phyloP scores from a whole-genome alignment of 2,113 vertebrate species.

The Malurus melanocephalus region DNA sequence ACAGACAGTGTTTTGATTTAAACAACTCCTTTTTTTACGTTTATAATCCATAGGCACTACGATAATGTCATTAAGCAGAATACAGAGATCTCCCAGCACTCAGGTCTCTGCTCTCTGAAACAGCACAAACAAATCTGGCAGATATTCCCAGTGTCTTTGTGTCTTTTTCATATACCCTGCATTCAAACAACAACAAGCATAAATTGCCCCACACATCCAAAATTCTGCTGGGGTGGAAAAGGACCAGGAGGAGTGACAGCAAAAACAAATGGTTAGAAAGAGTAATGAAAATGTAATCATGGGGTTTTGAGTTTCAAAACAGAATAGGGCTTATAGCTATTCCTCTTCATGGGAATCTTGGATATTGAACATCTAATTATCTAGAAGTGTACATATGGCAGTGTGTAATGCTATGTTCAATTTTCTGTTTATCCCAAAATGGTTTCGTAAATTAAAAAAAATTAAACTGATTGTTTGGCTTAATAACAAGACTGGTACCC shows the following conservation, averaged over 20 bases:
- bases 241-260: accelerated
- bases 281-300: neutral
- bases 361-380: conserved; percentile 16
- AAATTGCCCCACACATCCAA: neutral
- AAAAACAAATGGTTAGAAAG: neutral
- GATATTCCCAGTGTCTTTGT: neutral
- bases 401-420: neutral
- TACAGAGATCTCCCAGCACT: neutral
- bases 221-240: neutral
- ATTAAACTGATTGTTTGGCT: neutral
- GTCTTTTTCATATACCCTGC: neutral
- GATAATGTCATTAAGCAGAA: neutral
- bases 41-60: neutral
- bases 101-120: neutral
- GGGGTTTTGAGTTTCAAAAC: neutral
- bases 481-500: neutral
- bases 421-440: conserved; percentile 19
- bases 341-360: neutral
- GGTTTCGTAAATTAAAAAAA: neutral
- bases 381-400: neutral
- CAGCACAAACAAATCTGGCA: neutral
- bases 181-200: neutral
- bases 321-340: neutral
- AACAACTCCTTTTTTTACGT: neutral
- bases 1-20: neutral